Evolutionary conservation across 1,140 invertebrate species (phyloP), one percentile per base, ranked within the genome.

Genomic region (Drosophila nannoptera): DNA sequence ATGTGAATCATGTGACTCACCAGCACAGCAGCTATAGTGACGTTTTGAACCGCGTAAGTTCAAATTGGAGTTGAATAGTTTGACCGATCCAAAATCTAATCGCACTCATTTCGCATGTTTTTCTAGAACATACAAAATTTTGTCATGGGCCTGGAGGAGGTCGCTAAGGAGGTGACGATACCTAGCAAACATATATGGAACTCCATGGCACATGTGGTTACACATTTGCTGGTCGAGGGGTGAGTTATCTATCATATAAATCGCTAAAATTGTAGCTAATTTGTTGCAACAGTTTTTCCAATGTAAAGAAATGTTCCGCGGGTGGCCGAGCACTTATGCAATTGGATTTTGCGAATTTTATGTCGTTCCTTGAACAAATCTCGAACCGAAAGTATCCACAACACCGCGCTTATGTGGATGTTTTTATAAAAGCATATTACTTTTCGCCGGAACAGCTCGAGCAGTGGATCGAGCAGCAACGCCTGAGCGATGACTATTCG

Each of bases 281-380:
- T 54, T 4, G 16, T 4, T 62, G 7, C 12, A 36, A 40, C 70
- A 96, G 95, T 5, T 98, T 96, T 91, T 94, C 96, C 6, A 94
- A 93, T 84, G 95, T 95, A 1, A 96, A 95, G 74, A 98, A 98
- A 89, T 99, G 98, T 91, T 97, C 97, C 0, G 97, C 97, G 74
- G 97, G 97, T 72, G 98, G 98, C 1, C 90, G 98, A 65, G 98
- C 97, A 0, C 89, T 99, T 4, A 99, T 99, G 98, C 97, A 99
- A 88, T 91, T 99, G 4, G 98, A 99, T 92, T 99, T 97, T 89
- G 96, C 97, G 22, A 98, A 99, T 88, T 94, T 99, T 63, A 92
- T 97, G 54, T 94, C 95, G 7, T 98, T 98, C 84, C 91, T 99
- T 36, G 97, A 98, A 89, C 94, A 94, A 78, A 93, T 98, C 12